These are phyloP conservation scores for Thermophis baileyi DNA, from an alignment of 2,113 vertebrate genomes.

Conservation along the genomic window DNA sequence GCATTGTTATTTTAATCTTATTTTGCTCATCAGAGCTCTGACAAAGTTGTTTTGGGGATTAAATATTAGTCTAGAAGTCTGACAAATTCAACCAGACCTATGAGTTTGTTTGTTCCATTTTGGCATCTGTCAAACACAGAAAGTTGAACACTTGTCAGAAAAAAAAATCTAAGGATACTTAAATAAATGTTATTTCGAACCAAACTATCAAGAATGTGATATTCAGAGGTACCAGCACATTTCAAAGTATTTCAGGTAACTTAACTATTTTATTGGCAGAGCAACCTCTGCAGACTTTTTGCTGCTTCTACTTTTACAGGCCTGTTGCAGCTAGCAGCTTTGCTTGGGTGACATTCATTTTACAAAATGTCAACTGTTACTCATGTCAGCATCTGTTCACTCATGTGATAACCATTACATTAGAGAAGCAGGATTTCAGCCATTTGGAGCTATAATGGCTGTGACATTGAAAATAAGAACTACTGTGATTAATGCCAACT, in stretches of 20 bases:
- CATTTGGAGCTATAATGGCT: conserved; percentile 48
- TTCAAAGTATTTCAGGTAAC: conserved; percentile 17
- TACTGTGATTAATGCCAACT: conserved; percentile 42
- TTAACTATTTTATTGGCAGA: conserved; percentile 25
- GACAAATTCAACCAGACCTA: background rate
- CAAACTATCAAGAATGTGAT: background rate
- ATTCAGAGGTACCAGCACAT: background rate
- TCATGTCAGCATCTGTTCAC: conserved; percentile 52
- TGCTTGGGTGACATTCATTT: conserved; percentile 57
- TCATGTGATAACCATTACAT: conserved; percentile 55
- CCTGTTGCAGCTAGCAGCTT: conserved; percentile 30
- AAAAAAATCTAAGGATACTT: background rate
- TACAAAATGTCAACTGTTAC: conserved; percentile 51
- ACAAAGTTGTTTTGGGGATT: background rate
- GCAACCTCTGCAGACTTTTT: conserved; percentile 48
- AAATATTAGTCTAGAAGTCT: background rate
- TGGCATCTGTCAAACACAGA: background rate
- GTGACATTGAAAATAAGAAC: conserved; percentile 47
- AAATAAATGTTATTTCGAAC: background rate
- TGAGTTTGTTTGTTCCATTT: background rate
- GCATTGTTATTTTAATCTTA: background rate
- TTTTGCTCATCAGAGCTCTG: background rate
- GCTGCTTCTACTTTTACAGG: conserved; percentile 40
- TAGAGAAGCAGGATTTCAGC: conserved; percentile 48
- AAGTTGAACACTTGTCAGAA: background rate